These are phyloP conservation scores for Poeciliopsis presidionis DNA, from an alignment of 2,797 vertebrate genomes.

Conservation along the genomic window DNA sequence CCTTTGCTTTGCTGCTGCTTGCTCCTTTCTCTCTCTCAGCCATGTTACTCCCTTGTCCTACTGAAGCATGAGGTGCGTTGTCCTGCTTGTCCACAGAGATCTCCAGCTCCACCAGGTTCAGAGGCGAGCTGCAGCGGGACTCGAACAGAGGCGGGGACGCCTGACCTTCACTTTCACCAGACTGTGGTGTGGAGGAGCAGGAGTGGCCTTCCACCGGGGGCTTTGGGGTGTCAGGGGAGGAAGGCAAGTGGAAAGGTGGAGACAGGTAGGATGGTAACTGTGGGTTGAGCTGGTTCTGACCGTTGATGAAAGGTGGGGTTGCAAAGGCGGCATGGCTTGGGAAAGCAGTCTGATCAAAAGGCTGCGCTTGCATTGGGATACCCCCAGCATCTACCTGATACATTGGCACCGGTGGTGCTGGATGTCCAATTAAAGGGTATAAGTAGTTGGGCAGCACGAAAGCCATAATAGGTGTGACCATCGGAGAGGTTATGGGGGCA, in stretches of 20 bases:
- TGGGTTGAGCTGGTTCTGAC: slow-evolving; percentile 72
- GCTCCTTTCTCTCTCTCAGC: slow-evolving; percentile 58
- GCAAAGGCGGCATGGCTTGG: slow-evolving; percentile 70
- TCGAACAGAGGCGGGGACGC: slow-evolving; percentile 87
- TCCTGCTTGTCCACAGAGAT: slow-evolving; percentile 81
- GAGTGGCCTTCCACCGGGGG: slow-evolving; percentile 68
- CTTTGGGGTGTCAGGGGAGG: slow-evolving; percentile 71
- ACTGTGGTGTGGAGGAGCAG: slow-evolving; percentile 82
- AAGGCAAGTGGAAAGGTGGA: slow-evolving; percentile 72
- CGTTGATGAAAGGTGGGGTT: slow-evolving; percentile 47
- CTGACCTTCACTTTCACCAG: slow-evolving; percentile 70
- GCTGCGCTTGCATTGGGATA: slow-evolving; percentile 48
- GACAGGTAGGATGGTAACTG: slow-evolving; percentile 63
- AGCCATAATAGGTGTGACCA: slow-evolving; percentile 87
- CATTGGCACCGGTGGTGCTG: slow-evolving; percentile 46
- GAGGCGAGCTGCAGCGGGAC: slow-evolving; percentile 93
- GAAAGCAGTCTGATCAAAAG: slow-evolving; percentile 62
- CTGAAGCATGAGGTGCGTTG: slow-evolving; percentile 46
- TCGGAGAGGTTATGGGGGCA: slow-evolving; percentile 74
- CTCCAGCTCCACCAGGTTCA: slow-evolving; percentile 94
- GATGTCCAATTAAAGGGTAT: slow-evolving; percentile 72
- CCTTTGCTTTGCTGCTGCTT: slow-evolving; percentile 55
- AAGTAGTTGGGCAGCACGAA: slow-evolving; percentile 88
- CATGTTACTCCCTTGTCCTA: slow-evolving; percentile 57
- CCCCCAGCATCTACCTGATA: slow-evolving; percentile 49